Evolutionary conservation across 1,140 invertebrate genomes (phyloP).

Genomic region (Drosophila nebulosa): DNA sequence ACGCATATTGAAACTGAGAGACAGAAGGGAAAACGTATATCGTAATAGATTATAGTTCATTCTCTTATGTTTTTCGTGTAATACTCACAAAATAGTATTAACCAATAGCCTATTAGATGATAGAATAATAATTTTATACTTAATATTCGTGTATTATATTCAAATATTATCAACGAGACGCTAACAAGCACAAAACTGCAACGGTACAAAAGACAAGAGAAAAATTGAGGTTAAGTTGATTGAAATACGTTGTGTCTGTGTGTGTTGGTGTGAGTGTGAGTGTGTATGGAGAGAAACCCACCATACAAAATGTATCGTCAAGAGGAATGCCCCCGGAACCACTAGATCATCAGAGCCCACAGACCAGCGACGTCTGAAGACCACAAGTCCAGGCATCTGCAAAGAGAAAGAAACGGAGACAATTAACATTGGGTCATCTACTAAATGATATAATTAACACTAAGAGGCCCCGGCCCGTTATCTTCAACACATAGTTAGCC

Average conservation of each 20-base stretch:
- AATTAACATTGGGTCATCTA: not conserved
- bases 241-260: too few species aligned
- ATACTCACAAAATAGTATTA: conserved; percentile 83
- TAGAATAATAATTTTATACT: conserved; percentile 85
- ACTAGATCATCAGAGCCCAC: conserved; percentile 95
- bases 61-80: too few species aligned
- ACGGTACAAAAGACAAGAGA: conserved; percentile 10
- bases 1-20: conserved; percentile 85
- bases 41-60: too few species aligned
- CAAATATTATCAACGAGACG: conserved; percentile 83
- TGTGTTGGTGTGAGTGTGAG: too few species aligned
- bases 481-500: too few species aligned
- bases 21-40: too few species aligned
- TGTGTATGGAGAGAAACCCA: too few species aligned
- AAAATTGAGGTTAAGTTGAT: too few species aligned
- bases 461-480: too few species aligned
- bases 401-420: not conserved
- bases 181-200: conserved; percentile 72
- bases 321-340: conserved; percentile 89
- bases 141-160: conserved; percentile 84
- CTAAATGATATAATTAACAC: too few species aligned
- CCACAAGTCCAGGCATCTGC: conserved; percentile 92
- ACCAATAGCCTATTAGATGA: conserved; percentile 88
- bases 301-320: conserved; percentile 90
- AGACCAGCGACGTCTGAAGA: conserved; percentile 92